These are phyloP conservation scores for Koerneria pararmatus DNA, from an alignment of 2,888 invertebrate genomes.

Conservation along the genomic window DNA sequence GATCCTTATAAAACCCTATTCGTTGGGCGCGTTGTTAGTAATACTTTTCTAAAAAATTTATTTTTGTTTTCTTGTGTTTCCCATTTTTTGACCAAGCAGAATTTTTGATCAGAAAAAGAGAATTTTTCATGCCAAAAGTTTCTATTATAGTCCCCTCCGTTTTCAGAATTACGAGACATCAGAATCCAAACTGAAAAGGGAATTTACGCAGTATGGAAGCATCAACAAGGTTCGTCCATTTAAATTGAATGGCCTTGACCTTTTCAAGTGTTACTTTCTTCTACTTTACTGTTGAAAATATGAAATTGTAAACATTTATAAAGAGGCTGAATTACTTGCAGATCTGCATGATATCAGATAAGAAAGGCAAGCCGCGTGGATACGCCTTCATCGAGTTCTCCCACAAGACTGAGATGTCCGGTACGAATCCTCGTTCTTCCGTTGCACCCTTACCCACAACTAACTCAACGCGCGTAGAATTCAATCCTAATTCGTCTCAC, in stretches of 20 bases:
- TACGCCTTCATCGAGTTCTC: conserved; percentile 99
- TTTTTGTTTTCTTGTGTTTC: background rate
- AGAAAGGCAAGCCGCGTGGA: conserved; percentile 78
- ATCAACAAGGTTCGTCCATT: conserved; percentile 79
- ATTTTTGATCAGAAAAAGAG: conserved; percentile 19
- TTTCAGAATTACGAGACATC: conserved; percentile 96
- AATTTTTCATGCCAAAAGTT: background rate
- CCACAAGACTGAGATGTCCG: conserved; percentile 98
- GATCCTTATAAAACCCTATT: conserved; percentile 97
- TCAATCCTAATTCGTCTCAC: background rate
- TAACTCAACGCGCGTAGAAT: too few species aligned
- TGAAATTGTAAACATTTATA: background rate
- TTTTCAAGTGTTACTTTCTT: background rate
- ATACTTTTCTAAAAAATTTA: background rate
- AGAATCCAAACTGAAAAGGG: conserved; percentile 90
- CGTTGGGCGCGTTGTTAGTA: conserved; percentile 86
- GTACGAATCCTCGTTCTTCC: conserved; percentile 73
- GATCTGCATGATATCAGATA: conserved; percentile 71
- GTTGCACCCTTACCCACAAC: too few species aligned
- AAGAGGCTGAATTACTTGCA: conserved; percentile 33
- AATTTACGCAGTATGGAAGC: conserved; percentile 94
- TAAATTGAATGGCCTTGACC: background rate
- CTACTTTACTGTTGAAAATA: background rate
- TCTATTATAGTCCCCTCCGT: conserved; percentile 19
- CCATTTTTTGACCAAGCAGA: background rate